Base-by-base conservation (phyloP, 2,113 vertebrate genomes). In the Tupaia tana region DNA sequence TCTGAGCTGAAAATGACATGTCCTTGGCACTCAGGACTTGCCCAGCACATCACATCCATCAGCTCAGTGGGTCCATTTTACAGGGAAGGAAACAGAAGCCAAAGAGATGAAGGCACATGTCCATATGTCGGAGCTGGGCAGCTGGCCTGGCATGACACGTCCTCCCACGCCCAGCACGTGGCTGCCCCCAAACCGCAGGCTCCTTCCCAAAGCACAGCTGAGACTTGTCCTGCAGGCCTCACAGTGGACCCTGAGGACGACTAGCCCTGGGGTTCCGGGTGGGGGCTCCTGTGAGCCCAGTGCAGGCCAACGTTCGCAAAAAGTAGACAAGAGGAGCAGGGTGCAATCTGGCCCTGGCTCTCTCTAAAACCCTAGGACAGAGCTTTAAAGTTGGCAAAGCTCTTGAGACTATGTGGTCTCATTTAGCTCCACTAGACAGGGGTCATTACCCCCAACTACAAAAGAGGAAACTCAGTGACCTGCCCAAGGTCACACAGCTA, bases 131-230 rank as follows among this genome's bases (percentile, higher is more conserved):
- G 18, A 58, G 67, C 59, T 71, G 29, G 56, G 43, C 7, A 9
- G 54, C 11, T 27, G 52, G 6, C 70, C 3, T n/a, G 77, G 77
- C 71, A 19, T 4, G 31, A 27, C 83, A 24, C 14, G 74, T n/a
- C 19, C 4, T 14, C 9, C 7, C n/a, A 13, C 4, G 20, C 5
- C 31, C 64, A 12, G 19, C 59, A 9, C 0, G 0, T 0, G 58
- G 16, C 52, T 78, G 22, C 7, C 9, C 70, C 43, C 6, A 11
- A 54, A 34, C 25, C 1, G 19, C 20, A 12, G 56, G n/a, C 22
- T 24, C 63, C 88, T 64, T 74, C 19, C 71, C 58, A 59, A n/a
- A 27, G 58, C 8, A 11, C 66, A 67, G 18, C 84, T 12, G 22
- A 59, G 24, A 9, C 67, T 64, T 34, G 20, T 9, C 66, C 19